A percentile compares a stretch with the other conserved stretches of the same genome.
These are phyloP conservation scores for Drosophila mimetica DNA, from an alignment of 2,888 invertebrate species.

Conservation along the genomic window DNA sequence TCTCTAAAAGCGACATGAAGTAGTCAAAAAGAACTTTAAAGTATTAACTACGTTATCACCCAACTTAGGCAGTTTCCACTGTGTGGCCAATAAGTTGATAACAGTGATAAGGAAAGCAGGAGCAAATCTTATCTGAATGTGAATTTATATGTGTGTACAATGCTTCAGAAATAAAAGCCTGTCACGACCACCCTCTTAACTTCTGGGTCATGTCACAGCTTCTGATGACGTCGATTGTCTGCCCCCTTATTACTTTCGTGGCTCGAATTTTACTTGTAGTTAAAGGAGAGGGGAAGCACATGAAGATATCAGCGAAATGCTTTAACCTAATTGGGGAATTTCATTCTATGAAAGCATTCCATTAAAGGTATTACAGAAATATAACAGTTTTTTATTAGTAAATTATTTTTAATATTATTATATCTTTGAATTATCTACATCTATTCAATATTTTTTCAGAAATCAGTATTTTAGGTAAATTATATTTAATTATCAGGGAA, in stretches of 20 bases:
- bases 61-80: constrained; percentile 25
- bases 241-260: constrained; percentile 28
- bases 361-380: not conserved
- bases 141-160: not conserved
- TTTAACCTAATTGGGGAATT: constrained; percentile 20
- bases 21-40: not conserved
- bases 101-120: constrained; percentile 32
- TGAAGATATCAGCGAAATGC: constrained; percentile 8
- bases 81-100: constrained; percentile 17
- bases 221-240: constrained; percentile 38
- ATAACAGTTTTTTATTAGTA: too few species aligned
- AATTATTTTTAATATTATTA: too few species aligned
- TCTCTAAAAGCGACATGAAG: not conserved
- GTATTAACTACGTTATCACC: not conserved
- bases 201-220: constrained; percentile 24
- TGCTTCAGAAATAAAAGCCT: constrained; percentile 10
- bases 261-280: constrained; percentile 12
- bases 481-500: too few species aligned
- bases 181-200: constrained; percentile 12
- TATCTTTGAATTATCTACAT: too few species aligned
- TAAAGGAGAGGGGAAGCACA: constrained; percentile 5
- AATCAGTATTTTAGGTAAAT: too few species aligned
- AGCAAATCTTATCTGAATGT: constrained; percentile 22
- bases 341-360: not conserved
- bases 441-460: too few species aligned